Percentiles rank a stretch among this genome's conserved stretches.
phyloP scores from a whole-genome alignment of 2,888 invertebrate genomes.

The Leuctra nigra region DNA sequence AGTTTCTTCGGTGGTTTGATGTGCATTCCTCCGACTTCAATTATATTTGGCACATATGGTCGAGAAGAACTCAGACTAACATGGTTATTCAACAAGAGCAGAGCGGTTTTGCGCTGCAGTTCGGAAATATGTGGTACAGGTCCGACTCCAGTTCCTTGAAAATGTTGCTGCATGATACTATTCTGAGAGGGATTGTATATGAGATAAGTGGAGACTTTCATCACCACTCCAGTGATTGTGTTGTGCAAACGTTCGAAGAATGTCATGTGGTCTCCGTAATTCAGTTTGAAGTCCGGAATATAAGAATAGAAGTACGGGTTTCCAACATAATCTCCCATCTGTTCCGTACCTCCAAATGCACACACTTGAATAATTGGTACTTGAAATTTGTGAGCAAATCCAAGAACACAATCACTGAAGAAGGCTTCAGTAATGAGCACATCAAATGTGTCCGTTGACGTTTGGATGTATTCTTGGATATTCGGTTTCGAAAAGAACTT shows the following conservation, averaged over 20 bases:
- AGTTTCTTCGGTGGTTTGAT: conserved; percentile 31
- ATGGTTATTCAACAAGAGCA: conserved; percentile 34
- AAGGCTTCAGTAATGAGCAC: conserved; percentile 22
- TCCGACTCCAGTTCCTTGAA: conserved; percentile 2
- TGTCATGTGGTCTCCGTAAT: conserved; percentile 42
- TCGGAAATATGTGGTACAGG: conserved; percentile 27
- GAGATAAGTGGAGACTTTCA: neutral
- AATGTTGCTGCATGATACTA: conserved; percentile 13
- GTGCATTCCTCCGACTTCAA: conserved; percentile 36
- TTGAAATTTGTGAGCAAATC: conserved; percentile 24
- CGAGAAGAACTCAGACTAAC: conserved; percentile 30
- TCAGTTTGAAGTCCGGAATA: conserved; percentile 45
- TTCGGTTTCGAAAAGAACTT: neutral
- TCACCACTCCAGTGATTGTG: conserved; percentile 33
- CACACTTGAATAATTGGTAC: conserved; percentile 37
- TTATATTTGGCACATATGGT: conserved; percentile 33
- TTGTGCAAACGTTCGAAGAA: conserved; percentile 44
- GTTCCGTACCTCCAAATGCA: conserved; percentile 42
- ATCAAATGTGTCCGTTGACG: conserved; percentile 23
- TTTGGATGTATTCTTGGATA: conserved; percentile 20
- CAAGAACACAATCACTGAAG: conserved; percentile 24
- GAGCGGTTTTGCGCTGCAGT: conserved; percentile 28
- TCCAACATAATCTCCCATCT: conserved; percentile 44
- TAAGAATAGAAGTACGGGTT: conserved; percentile 44
- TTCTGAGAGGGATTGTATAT: conserved; percentile 20